Base-by-base conservation (phyloP, 2,113 vertebrate genomes). In the Varanus komodoensis region DNA sequence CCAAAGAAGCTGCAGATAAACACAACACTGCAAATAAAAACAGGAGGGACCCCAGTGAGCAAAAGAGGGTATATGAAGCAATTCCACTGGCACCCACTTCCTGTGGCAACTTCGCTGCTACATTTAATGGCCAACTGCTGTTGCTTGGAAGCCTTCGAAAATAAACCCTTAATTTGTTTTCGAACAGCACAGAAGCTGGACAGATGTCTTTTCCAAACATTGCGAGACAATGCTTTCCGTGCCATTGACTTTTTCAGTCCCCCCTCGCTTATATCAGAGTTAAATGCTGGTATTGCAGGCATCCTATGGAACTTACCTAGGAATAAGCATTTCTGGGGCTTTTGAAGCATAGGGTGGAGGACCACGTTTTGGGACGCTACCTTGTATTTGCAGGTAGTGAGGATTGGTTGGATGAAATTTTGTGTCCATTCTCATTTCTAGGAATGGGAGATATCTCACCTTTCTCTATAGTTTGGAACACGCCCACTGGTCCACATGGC, bases 81-180 rank as follows among this genome's bases (percentile, higher is more conserved):
- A 68, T 80, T 90, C 64, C 52, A 91, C 89, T 87, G 87, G 91
- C 94, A 74, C 90, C 93, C 85, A 89, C 93, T 95, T 96, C 94
- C 89, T 86, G 91, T 95, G 93, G 90, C 44, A 88, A 92, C 69
- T 93, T 95, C 96, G 96, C 93, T 97, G 96, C 97, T 95, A 97
- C 93, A 97, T 95, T 96, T 97, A 97, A 97, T 95, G 95, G 95
- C 94, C 95, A 96, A 93, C 94, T 94, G 96, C 95, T 95, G 96
- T 95, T 97, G 97, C 97, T 97, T 97, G 96, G 97, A 95, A 77
- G 93, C 95, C 93, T 94, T 23, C 0, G 96, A 97, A 97, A 97
- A 97, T 94, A 96, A 97, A 96, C 96, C 96, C 95, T 97, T 97
- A 97, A 97, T 97, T 97, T 96, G 94, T 95, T 96, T 96, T 97